phyloP scores from a whole-genome alignment of 2,888 invertebrate species.

The Formica aserva region DNA sequence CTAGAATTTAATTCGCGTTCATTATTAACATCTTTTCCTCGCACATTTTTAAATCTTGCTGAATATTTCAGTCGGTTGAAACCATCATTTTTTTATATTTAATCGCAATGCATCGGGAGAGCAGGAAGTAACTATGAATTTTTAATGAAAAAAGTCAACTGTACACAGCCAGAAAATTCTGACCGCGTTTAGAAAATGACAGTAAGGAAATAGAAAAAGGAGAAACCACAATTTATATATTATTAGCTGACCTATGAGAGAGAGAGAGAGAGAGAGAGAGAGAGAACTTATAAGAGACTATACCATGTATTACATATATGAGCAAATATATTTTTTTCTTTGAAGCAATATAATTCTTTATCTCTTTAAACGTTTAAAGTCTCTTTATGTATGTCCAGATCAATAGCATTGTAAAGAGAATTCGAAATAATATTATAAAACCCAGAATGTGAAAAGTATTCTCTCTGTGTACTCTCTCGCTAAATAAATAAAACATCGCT shows the following conservation, averaged over 20 bases:
- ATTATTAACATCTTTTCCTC: background rate
- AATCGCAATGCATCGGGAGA: background rate
- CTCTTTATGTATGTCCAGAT: background rate
- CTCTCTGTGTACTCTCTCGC: background rate
- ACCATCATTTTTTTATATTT: background rate
- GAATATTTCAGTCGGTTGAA: background rate
- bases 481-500: background rate
- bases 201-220: background rate
- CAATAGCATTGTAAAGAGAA: background rate
- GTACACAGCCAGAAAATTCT: background rate
- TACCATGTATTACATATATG: background rate
- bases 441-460: background rate
- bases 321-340: background rate
- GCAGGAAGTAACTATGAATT: background rate
- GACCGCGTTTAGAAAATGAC: background rate
- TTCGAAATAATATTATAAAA: background rate
- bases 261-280: too few relatives aligned
- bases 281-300: background rate
- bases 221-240: background rate
- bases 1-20: background rate
- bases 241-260: background rate
- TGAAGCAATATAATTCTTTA: background rate
- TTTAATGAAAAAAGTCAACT: background rate
- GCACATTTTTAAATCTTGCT: background rate
- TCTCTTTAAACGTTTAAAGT: background rate